Conservation (phyloP, 2,113 vertebrate species). For the Centropristis striata region DNA sequence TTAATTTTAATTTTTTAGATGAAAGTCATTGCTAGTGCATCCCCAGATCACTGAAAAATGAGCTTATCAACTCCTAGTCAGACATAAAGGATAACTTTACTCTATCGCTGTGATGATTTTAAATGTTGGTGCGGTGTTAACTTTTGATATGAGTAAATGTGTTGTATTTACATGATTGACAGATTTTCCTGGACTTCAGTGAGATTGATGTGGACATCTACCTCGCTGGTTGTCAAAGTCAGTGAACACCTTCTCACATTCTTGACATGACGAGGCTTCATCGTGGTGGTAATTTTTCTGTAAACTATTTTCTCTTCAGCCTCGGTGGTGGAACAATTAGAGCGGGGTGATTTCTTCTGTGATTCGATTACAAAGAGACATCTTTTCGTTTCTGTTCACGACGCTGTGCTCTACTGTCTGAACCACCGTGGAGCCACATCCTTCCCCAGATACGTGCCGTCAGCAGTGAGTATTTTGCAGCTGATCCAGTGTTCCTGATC, state of each 20-base stretch:
- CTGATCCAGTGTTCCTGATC: no score
- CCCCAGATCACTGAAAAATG: no score
- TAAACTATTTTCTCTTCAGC: constrained; percentile 74
- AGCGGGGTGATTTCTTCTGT: constrained; percentile 90
- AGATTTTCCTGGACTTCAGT: constrained; percentile 94
- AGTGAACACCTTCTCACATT: constrained; percentile 32
- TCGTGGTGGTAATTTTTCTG: not conserved
- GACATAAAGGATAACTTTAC: no score
- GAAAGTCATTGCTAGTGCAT: no score
- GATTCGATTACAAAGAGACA: constrained; percentile 87
- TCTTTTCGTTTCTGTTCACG: constrained; percentile 91
- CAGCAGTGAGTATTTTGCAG: constrained; percentile 59
- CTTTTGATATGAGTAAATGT: not conserved
- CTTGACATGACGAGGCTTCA: not conserved
- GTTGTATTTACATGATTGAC: constrained; percentile 13
- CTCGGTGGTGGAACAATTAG: constrained; percentile 89
- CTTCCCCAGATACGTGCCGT: constrained; percentile 51
- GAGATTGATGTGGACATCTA: constrained; percentile 93
- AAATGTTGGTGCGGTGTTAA: not conserved
- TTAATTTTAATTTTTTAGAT: no score
- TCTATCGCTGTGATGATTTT: not conserved
- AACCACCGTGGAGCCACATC: constrained; percentile 61
- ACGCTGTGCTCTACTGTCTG: constrained; percentile 87
- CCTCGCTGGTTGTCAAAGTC: constrained; percentile 87
- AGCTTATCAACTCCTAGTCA: no score